Base-by-base conservation (phyloP, 2,113 vertebrate species). In the Psittacus erithacus region DNA sequence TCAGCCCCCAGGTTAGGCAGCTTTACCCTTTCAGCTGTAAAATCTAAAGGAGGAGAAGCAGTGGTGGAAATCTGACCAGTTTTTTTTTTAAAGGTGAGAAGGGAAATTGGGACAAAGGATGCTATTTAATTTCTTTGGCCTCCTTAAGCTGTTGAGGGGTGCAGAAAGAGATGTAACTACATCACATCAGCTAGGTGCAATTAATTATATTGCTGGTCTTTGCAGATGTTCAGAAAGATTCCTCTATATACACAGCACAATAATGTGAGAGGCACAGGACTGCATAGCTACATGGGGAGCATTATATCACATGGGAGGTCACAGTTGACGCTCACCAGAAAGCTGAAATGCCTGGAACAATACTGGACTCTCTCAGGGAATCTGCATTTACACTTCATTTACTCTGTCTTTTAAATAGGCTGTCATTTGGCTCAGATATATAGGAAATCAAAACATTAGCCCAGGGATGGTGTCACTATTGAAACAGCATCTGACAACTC, bases 301-400 rank as follows among this genome's bases (percentile, higher is more conserved):
- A 60, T 44, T 13, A 1, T 4, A 31, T 38, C 6, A 0, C 11
- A 13, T 44, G 39, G 19, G 35, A 90, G 17, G 47, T 88, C 7
- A 5, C 2, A 0, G 17, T 69, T 3, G 0, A 13, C 0, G 1
- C 43, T 64, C 23, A 24, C n/a, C 5, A 11, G 65, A 76, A 91
- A 64, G 62, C 25, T 79, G 74, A 89, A 76, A 33, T 1, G 2
- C 43, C 47, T 71, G 7, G 10, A 50, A 35, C 2, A 22, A 24
- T 17, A 17, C 27, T 41, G 20, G 31, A 19, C 10, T 80, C 18
- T 60, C 60, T 50, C 25, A 84, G 28, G 50, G 46, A 78, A 64
- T 76, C 46, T 43, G 23, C 3, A 2, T 11, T 94, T 82, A 35
- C 17, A 17, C 38, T 75, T 90, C 17, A 65, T 67, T 90, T 78